Evolutionary conservation across 2,888 invertebrate genomes (phyloP), one percentile per base, ranked within the genome.

Genomic region (Leptopterna dolabrata): DNA sequence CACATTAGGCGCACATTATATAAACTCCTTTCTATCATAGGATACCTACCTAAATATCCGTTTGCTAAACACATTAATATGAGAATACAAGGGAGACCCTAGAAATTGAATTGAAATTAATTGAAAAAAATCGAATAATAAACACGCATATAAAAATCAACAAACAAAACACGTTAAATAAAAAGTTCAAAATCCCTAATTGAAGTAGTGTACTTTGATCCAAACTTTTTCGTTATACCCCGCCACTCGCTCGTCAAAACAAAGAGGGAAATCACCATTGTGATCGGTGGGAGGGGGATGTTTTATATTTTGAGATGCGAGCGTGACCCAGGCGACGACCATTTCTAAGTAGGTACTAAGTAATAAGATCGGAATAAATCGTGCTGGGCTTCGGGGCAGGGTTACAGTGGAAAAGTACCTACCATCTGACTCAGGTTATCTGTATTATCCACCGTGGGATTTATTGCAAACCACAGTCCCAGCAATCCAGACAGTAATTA

Each of bases 381-480:
- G n/a, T n/a, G n/a, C n/a, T n/a, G n/a, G n/a, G n/a, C n/a, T n/a
- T n/a, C n/a, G n/a, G n/a, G n/a, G n/a, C n/a, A n/a, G n/a, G n/a
- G n/a, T n/a, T n/a, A n/a, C n/a, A n/a, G n/a, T n/a, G n/a, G n/a
- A n/a, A n/a, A n/a, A n/a, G n/a, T n/a, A n/a, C n/a, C n/a, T n/a
- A n/a, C n/a, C n/a, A n/a, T n/a, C 36, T 2, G 36, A 36, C 7
- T 36, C 7, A 7, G 36, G 36, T 36, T 19, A 2, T 55, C 55
- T 55, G 19, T 4, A 16, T 19, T 55, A 19, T 55, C 9, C 55
- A 19, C 19, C 7, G 19, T 55, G 6, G 16, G 73, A 73, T 36
- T n/a, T 76, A 76, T 76, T 76, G 76, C 76, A 76, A 41, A n/a
- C 41, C 43, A 76, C 24, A 41, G 76, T 41, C 76, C 76, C 76